Base-by-base conservation (phyloP, 2,797 vertebrate species). In the Limosa lapponica region DNA sequence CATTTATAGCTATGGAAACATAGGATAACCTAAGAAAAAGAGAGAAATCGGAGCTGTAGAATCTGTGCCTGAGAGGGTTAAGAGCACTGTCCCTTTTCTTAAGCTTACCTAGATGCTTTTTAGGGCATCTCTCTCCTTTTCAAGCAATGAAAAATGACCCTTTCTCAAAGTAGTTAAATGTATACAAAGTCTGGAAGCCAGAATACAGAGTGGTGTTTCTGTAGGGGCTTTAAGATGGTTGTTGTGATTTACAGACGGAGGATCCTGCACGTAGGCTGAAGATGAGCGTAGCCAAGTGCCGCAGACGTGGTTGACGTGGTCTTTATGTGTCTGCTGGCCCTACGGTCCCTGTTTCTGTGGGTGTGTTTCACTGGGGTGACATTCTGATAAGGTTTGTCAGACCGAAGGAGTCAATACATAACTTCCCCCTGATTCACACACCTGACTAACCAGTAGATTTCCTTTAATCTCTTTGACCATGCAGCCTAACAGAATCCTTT, bases 1-100 rank as follows among this genome's bases (percentile, higher is more conserved):
- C 11, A 9, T 91, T 64, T 79, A 49, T 85, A 82, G 13, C 70
- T 87, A 23, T 77, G 37, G 94, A 96, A 96, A 95, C 2, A 0
- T 57, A 48, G n/a, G 62, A 59, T 61, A 90, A 82, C 27, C 30
- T 58, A 39, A 75, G 46, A n/a, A 90, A 91, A 86, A 87, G 30
- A 84, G 51, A 62, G 17, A 66, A 70, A 61, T 44, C 11, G 7
- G 41, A 88, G 20, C 23, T 70, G 39, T 51, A 65, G 34, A 81
- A 28, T 79, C 61, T 48, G n/a, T 70, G 37, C 24, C 41, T 84
- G 55, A 64, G 74, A 79, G 24, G 25, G 34, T 66, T 72, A 64
- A 64, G 34, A 66, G 36, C 24, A 22, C 66, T 69, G 37, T 27
- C 28, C n/a, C 3, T 77, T 90, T 91, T 73, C 70, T 87, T 66